Evolutionary conservation across 2,797 vertebrate genomes (phyloP), one percentile per base, ranked within the genome.

Genomic region (Tangara arthus): DNA sequence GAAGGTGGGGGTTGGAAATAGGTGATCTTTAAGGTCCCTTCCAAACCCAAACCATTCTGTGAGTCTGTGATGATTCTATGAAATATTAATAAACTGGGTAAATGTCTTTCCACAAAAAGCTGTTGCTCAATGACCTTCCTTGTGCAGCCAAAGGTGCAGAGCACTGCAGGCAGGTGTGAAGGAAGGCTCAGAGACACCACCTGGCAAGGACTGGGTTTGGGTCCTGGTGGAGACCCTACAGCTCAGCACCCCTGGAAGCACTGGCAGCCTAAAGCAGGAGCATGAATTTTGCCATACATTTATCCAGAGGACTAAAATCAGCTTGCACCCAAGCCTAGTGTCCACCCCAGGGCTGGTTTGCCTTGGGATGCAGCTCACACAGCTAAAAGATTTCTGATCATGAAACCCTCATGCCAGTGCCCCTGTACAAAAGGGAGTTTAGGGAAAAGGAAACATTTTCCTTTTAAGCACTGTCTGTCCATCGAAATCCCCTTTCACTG

Each of bases 391-490:
- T 41, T 70, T 60, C 65, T 83, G 53, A 56, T 9, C n/a, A 47
- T 0, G 0, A 10, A 52, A 16, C 18, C 18, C 27, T 10, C 10
- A 7, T n/a, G 20, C 20, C 53, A 21, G 14, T 14, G 57, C 1
- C 13, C 37, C 20, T n/a, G 26, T 22, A 52, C 7, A 16, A 53
- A 59, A 66, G 13, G 24, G 11, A 24, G 41, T 6, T 3, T 6
- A 26, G 22, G 15, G 6, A 75, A 60, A 61, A 14, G 34, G 87
- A 12, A 37, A 76, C 12, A 49, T 24, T 49, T 26, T 49, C 5
- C 47, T 49, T 49, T 35, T 59, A 44, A 87, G 34, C 42, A 47
- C 32, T 66, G 4, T 26, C 87, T 6, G 8, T 55, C 44, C 63
- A 27, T 16, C 60, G 73, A 91, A 95, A 88, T 78, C 76, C 26